Evolutionary conservation across 2,888 invertebrate species (phyloP), one percentile per base, ranked within the genome.

Genomic region (Adineta ricciae): DNA sequence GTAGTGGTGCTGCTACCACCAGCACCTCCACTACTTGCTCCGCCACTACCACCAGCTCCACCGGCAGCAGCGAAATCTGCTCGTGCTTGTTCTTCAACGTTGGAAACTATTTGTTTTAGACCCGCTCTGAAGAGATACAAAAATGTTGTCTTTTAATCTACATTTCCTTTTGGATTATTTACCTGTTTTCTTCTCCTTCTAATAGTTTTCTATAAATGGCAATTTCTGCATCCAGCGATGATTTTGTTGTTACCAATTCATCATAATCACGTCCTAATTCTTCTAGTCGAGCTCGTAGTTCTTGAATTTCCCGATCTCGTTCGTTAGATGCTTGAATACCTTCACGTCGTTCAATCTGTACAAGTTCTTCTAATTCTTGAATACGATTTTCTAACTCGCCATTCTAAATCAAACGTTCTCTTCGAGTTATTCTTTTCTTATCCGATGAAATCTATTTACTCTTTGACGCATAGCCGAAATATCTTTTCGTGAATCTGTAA

Each of bases 371-470:
- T 85, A 91, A 88, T 86, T 91, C 90, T 87, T 91, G 90, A 87
- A 91, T 89, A 87, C 91, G 91, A 87, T 90, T 90, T 88, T 91
- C 91, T 84, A 92, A 88, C 86, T 91, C 89, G 64, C 90, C 90
- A 88, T 92, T 86, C 56, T 86, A 52, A 54, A 85, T 32, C 19
- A 41, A 1, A 0, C 24, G 41, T 41, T n/a, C 36, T 14, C 16
- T 16, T 32, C 1, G 27, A n/a, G 27, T 56, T 8, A 4, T 16
- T 52, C 24, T n/a, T 14, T 21, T 21, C 21, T 52, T 52, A 19
- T 5, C 1, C 4, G 5, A 3, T 14, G 16, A 82, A 41, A 27
- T 38, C 24, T 41, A 24, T n/a, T 41, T 78, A 78, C 78, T 50
- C 52, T 36, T 49, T 49, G 52, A 27, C 49, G 84, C 64, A 86